Conservation (phyloP, 1,140 invertebrate genomes). For the Homalodisca vitripennis region DNA sequence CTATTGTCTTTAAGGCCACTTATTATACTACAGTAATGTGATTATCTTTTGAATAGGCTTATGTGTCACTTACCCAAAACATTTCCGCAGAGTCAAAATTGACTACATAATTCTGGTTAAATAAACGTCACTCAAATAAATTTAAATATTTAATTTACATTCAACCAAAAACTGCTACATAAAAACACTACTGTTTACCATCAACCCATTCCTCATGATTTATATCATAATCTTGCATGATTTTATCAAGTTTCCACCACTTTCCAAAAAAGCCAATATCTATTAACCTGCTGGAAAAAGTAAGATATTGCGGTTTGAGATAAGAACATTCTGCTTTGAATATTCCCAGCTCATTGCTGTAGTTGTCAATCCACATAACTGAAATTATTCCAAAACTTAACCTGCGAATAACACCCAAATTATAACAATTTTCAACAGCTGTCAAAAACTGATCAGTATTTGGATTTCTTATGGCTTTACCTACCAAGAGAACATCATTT, state of each 20-base stretch:
- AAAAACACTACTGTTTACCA: too few species aligned
- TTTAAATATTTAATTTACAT: too few species aligned
- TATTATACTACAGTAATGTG: too few species aligned
- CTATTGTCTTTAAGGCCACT: too few species aligned
- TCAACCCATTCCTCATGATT: conserved; percentile 52
- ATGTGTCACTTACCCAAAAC: too few species aligned
- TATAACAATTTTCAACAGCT: conserved; percentile 60
- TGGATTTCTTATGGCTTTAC: conserved; percentile 63
- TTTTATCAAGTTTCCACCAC: conserved; percentile 69
- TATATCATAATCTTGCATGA: conserved; percentile 76
- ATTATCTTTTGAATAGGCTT: too few species aligned
- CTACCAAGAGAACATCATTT: conserved; percentile 65
- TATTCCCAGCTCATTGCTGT: conserved; percentile 60
- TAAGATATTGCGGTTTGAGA: conserved; percentile 61
- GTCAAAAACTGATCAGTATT: conserved; percentile 60
- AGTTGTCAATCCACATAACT: conserved; percentile 71
- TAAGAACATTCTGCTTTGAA: conserved; percentile 74
- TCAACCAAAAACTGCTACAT: too few species aligned
- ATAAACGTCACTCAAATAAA: too few species aligned
- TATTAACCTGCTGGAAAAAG: conserved; percentile 61
- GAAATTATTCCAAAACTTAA: conserved; percentile 68
- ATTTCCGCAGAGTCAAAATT: too few species aligned
- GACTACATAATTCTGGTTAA: too few species aligned
- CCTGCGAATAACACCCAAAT: conserved; percentile 63
- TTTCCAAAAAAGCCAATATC: conserved; percentile 75